These are phyloP conservation scores for Aptenodytes forsteri DNA, from an alignment of 2,113 vertebrate species.

Conservation along the genomic window DNA sequence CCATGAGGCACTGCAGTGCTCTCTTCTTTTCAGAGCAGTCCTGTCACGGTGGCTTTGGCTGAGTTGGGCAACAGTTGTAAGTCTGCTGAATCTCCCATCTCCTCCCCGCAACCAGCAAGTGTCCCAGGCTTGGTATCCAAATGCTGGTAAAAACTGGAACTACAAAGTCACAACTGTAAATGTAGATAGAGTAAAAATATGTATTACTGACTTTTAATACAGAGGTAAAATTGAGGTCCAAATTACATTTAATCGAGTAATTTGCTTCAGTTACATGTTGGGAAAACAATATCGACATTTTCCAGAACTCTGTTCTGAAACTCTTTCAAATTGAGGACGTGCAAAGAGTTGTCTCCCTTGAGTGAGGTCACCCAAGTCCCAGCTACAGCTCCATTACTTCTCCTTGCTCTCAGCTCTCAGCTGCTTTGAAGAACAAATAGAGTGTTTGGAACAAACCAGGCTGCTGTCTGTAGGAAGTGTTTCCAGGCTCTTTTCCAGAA, in stretches of 20 bases:
- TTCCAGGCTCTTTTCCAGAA: constrained; percentile 54
- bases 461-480: constrained; percentile 45
- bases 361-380: constrained; percentile 2
- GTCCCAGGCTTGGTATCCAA: not conserved
- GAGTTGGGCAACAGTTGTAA: not conserved
- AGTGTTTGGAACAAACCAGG: constrained; percentile 38
- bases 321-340: not conserved
- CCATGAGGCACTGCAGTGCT: not conserved
- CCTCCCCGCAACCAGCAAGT: rapidly evolving
- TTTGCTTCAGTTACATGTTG: not conserved
- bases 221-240: not conserved
- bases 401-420: constrained; percentile 3
- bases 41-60: not conserved
- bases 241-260: not conserved
- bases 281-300: not conserved
- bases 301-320: not conserved
- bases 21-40: not conserved
- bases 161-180: not conserved
- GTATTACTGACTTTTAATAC: not conserved
- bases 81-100: not conserved
- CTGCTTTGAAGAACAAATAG: constrained; percentile 29
- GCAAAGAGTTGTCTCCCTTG: not conserved
- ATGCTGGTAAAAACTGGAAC: not conserved
- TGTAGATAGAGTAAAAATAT: not conserved
- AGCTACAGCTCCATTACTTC: not conserved